phyloP scores from a whole-genome alignment of 2,888 invertebrate genomes.

The Xestobium rufovillosum region DNA sequence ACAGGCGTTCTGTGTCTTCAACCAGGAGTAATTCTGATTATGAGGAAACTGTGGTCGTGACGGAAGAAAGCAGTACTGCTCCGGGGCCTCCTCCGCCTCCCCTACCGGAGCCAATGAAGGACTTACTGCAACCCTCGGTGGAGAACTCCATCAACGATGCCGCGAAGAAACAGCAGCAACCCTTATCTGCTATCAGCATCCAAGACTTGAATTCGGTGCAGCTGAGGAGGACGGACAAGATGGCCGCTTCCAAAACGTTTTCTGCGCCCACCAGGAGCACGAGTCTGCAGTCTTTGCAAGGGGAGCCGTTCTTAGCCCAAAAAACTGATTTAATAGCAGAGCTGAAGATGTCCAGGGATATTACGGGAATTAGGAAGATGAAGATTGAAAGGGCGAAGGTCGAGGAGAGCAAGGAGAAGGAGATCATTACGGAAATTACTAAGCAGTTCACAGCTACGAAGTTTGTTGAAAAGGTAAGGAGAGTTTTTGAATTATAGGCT shows the following conservation, averaged over 20 bases:
- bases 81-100: slow-evolving; percentile 50
- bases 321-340: slow-evolving; percentile 88
- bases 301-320: slow-evolving; percentile 63
- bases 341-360: slow-evolving; percentile 85
- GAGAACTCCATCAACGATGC: slow-evolving; percentile 22
- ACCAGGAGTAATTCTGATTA: slow-evolving; percentile 39
- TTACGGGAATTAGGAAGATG: slow-evolving; percentile 87
- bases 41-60: slow-evolving; percentile 32
- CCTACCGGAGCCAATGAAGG: slow-evolving; percentile 22
- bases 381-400: slow-evolving; percentile 83
- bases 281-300: slow-evolving; percentile 65
- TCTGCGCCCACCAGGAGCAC: slow-evolving; percentile 73
- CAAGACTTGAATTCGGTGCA: slow-evolving; percentile 82
- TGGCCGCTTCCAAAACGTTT: slow-evolving; percentile 71
- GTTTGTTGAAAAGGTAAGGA: slow-evolving; percentile 81
- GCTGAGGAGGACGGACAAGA: slow-evolving; percentile 65
- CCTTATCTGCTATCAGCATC: slow-evolving; percentile 79
- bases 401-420: slow-evolving; percentile 75
- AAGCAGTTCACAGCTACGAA: slow-evolving; percentile 78
- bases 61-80: slow-evolving; percentile 28
- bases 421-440: slow-evolving; percentile 74
- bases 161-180: slow-evolving; percentile 57
- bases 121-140: slow-evolving; percentile 17
- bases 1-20: slow-evolving; percentile 47
- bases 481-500: too few relatives aligned